A percentile compares a stretch with the other conserved stretches of the same genome.
These are phyloP conservation scores for Mythimna loreyi DNA, from an alignment of 2,888 invertebrate genomes.

Conservation along the genomic window DNA sequence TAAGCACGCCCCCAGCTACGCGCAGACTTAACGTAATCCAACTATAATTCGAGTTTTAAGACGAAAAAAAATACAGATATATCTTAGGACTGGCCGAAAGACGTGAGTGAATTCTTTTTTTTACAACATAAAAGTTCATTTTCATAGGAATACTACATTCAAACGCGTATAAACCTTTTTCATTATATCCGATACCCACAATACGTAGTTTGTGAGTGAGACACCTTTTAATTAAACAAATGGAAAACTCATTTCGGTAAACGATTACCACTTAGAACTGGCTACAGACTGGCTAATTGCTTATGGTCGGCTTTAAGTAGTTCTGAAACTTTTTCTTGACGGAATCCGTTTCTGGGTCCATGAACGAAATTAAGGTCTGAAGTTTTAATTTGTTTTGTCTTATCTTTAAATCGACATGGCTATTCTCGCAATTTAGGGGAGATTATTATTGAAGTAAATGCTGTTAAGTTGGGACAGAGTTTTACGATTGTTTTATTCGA, in stretches of 20 bases:
- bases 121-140: too few relatives aligned
- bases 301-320: conserved; percentile 55
- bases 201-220: conserved; percentile 2
- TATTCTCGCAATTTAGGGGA: conserved; percentile 44
- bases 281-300: conserved; percentile 53
- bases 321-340: conserved; percentile 56
- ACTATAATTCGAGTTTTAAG: too few relatives aligned
- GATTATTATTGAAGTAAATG: conserved; percentile 44
- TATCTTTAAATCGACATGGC: conserved; percentile 61
- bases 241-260: conserved; percentile 44
- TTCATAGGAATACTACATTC: too few relatives aligned
- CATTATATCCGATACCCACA: too few relatives aligned
- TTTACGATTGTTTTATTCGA: conserved; percentile 4
- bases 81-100: too few relatives aligned
- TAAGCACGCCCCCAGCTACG: too few relatives aligned
- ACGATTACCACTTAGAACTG: conserved; percentile 36
- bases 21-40: too few relatives aligned
- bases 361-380: conserved; percentile 56
- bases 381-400: conserved; percentile 66
- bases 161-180: too few relatives aligned
- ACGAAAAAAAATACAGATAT: too few relatives aligned
- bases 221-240: conserved; percentile 51
- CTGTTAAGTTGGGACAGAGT: conserved; percentile 32
- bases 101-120: too few relatives aligned
- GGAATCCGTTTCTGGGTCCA: conserved; percentile 52